Percentiles rank a stretch among this genome's conserved stretches.
Evolutionary conservation across 1,140 invertebrate species (phyloP).

Genomic region (Eufriesea mexicana): DNA sequence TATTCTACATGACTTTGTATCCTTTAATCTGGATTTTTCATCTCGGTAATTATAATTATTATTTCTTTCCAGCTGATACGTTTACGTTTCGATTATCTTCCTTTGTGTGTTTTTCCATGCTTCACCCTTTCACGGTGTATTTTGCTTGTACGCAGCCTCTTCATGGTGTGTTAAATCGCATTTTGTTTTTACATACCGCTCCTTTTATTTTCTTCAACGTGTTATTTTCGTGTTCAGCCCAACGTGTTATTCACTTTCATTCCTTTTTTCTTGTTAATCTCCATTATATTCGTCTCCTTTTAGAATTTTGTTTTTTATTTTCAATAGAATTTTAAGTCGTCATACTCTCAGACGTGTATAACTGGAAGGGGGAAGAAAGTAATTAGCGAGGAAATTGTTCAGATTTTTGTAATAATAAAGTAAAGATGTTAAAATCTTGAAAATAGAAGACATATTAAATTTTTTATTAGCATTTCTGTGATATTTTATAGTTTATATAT

Average conservation of each 20-base stretch:
- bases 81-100: neutral
- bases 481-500: too few relatives aligned
- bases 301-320: too few relatives aligned
- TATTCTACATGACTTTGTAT: neutral
- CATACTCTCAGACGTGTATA: too few relatives aligned
- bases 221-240: neutral
- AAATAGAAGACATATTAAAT: too few relatives aligned
- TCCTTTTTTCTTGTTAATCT: neutral
- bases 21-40: neutral
- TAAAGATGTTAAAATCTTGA: too few relatives aligned
- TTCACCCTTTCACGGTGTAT: neutral
- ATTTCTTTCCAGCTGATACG: neutral
- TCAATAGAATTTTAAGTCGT: too few relatives aligned
- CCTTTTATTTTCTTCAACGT: neutral
- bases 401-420: too few relatives aligned
- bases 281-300: too few relatives aligned
- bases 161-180: neutral
- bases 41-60: neutral
- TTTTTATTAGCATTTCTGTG: too few relatives aligned
- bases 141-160: neutral
- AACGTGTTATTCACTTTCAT: neutral
- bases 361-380: too few relatives aligned
- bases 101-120: neutral
- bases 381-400: too few relatives aligned
- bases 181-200: neutral